These are phyloP conservation scores for Etheostoma cragini DNA, from an alignment of 2,113 vertebrate species.

Conservation along the genomic window DNA sequence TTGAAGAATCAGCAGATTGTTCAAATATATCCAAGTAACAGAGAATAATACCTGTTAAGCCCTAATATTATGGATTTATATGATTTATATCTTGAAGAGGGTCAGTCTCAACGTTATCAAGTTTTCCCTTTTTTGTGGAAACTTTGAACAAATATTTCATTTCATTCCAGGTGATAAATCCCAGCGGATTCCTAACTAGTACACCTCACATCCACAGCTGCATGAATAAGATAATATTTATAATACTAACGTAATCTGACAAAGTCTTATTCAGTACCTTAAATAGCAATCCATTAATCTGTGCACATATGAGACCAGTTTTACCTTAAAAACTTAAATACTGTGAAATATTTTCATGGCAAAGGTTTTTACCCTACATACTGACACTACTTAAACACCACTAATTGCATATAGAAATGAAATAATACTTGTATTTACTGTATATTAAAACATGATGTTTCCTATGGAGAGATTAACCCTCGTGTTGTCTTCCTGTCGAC, in stretches of 20 bases:
- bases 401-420: neutral
- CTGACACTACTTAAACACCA: neutral
- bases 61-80: constrained; percentile 13
- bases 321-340: neutral
- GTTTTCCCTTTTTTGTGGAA: constrained; percentile 24
- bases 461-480: neutral
- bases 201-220: constrained; percentile 34
- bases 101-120: constrained; percentile 2
- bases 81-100: constrained; percentile 16
- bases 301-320: neutral
- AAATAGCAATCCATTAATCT: neutral
- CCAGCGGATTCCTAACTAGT: constrained; percentile 14
- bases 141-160: constrained; percentile 40
- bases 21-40: constrained; percentile 9
- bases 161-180: constrained; percentile 37
- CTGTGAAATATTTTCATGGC: neutral
- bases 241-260: neutral
- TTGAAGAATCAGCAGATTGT: constrained; percentile 10
- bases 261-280: neutral
- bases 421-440: neutral
- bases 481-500: no score
- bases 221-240: constrained; percentile 19
- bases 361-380: neutral
- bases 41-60: constrained; percentile 21
- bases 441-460: neutral